Conservation (phyloP, 2,888 invertebrate species). For the Drosophila robusta region DNA sequence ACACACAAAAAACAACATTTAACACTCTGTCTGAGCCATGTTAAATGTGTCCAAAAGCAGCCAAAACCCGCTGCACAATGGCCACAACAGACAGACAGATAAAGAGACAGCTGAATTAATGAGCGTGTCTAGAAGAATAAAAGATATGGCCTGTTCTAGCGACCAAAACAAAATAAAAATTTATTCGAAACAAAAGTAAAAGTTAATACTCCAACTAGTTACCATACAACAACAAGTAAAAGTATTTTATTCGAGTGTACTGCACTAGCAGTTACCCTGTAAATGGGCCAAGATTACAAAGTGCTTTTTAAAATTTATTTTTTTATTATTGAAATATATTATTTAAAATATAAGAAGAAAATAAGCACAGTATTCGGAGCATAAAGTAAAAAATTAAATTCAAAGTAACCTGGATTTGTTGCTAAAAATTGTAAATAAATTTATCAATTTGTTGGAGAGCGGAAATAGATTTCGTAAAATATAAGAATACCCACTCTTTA, state of each 20-base stretch:
- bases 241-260: background rate
- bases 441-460: background rate
- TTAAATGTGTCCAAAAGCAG: conserved; percentile 36
- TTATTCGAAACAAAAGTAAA: conserved; percentile 43
- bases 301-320: background rate
- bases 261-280: background rate
- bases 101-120: conserved; percentile 54
- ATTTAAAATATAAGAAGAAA: no score
- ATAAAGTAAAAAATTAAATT: no score
- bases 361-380: no score
- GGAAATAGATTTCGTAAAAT: no score
- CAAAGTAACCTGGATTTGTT: no score
- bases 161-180: conserved; percentile 15
- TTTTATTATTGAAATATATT: background rate
- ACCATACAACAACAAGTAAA: background rate
- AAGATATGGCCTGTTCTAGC: conserved; percentile 43
- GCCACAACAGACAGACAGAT: conserved; percentile 20
- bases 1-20: conserved; percentile 20
- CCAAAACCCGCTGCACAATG: conserved; percentile 55
- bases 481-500: no score
- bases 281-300: background rate
- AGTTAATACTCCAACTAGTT: conserved; percentile 35
- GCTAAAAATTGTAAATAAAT: no score
- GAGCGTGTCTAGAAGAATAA: conserved; percentile 45
- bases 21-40: conserved; percentile 23